phyloP scores from a whole-genome alignment of 2,113 vertebrate species.

The Phalacrocorax pelagicus region DNA sequence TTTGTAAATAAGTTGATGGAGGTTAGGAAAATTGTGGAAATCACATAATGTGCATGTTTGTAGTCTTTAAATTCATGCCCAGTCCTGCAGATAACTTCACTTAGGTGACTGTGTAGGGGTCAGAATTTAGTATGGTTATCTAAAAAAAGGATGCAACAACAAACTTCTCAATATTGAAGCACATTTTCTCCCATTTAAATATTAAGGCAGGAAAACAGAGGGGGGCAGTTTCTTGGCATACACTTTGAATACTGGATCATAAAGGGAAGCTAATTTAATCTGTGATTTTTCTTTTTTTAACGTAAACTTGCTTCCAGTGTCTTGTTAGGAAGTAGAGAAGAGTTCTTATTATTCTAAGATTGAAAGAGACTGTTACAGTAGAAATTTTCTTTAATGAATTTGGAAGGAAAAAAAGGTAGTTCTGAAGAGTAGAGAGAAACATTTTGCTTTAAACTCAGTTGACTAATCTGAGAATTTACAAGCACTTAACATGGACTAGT shows the following conservation, averaged over 20 bases:
- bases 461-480: not conserved
- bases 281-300: not conserved
- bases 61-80: not conserved
- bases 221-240: not conserved
- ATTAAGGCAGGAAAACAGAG: not conserved
- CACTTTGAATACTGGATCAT: not conserved
- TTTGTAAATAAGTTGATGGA: not conserved
- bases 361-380: not conserved
- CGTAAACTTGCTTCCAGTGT: not conserved
- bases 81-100: not conserved
- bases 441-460: not conserved
- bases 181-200: not conserved
- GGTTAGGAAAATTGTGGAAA: not conserved
- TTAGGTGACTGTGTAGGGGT: not conserved
- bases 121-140: not conserved
- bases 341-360: not conserved
- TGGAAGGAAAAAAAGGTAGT: not conserved
- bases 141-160: not conserved
- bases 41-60: not conserved
- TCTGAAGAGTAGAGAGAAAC: not conserved
- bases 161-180: not conserved
- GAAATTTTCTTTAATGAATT: not conserved
- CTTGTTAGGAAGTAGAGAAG: not conserved
- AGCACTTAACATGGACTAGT: not conserved
- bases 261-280: not conserved